phyloP scores from a whole-genome alignment of 2,888 invertebrate species.

The Malacosoma neustria region DNA sequence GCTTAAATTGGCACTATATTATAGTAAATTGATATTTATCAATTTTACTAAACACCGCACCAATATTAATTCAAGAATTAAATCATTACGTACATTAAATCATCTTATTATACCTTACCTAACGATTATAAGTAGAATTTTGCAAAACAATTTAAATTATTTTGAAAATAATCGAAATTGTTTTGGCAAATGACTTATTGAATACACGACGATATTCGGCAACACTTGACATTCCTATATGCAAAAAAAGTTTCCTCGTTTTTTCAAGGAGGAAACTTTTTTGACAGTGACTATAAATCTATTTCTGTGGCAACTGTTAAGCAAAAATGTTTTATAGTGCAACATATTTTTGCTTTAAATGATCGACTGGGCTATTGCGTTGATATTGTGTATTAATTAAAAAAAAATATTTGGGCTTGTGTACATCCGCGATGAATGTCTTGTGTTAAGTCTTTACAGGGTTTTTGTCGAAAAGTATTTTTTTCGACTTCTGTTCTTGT shows the following conservation, averaged over 20 bases:
- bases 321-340: slow-evolving; percentile 32
- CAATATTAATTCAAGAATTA: slow-evolving; percentile 70
- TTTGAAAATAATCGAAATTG: slow-evolving; percentile 12
- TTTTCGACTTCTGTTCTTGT: slow-evolving; percentile 23
- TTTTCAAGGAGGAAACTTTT: slow-evolving; percentile 16
- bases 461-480: slow-evolving; percentile 31
- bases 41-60: slow-evolving; percentile 19
- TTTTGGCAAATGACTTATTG: slow-evolving; percentile 51
- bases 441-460: slow-evolving; percentile 45
- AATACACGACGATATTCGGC: slow-evolving; percentile 71
- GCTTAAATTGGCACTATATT: slow-evolving; percentile 44
- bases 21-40: slow-evolving; percentile 17
- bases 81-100: slow-evolving; percentile 70
- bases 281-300: slow-evolving; percentile 55
- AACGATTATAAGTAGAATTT: slow-evolving; percentile 32
- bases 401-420: slow-evolving; percentile 58
- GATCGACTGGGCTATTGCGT: slow-evolving; percentile 66
- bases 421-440: slow-evolving; percentile 61
- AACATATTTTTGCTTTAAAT: slow-evolving; percentile 31
- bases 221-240: slow-evolving; percentile 68
- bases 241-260: slow-evolving; percentile 23
- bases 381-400: slow-evolving; percentile 33
- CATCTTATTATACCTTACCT: slow-evolving; percentile 71
- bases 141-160: slow-evolving; percentile 35
- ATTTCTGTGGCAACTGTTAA: slow-evolving; percentile 58